These are phyloP conservation scores for Parelbella ahira DNA, from an alignment of 2,888 invertebrate genomes.

Conservation along the genomic window DNA sequence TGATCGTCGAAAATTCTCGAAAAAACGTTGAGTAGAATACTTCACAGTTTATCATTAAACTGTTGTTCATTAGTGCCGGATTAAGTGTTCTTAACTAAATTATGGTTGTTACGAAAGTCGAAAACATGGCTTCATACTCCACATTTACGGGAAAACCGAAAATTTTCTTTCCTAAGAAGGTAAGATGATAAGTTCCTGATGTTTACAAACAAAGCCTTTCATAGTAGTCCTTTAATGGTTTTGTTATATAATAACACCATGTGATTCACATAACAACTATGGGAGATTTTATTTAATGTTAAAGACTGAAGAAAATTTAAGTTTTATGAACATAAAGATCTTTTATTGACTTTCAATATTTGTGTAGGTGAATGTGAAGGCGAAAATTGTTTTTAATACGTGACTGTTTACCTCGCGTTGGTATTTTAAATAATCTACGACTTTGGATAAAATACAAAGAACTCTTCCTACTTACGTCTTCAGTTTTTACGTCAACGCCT, in stretches of 20 bases:
- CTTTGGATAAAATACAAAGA: too few relatives aligned
- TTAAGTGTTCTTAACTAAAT: conserved; percentile 63
- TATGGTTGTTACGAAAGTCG: conserved; percentile 76
- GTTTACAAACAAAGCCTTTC: conserved; percentile 8
- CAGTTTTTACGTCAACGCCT: neutral
- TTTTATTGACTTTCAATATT: conserved; percentile 22
- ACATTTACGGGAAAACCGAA: conserved; percentile 77
- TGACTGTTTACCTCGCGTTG: conserved; percentile 10
- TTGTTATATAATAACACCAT: too few relatives aligned
- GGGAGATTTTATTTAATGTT: too few relatives aligned
- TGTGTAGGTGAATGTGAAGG: conserved; percentile 26
- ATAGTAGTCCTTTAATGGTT: neutral
- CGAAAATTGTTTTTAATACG: conserved; percentile 22
- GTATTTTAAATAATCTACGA: conserved; percentile 8
- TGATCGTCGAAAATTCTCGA: conserved; percentile 72
- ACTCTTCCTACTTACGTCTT: too few relatives aligned
- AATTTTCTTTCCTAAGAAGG: conserved; percentile 77
- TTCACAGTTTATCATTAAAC: conserved; percentile 46
- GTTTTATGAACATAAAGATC: conserved; percentile 15
- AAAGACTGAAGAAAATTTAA: conserved; percentile 13
- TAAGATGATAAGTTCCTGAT: conserved; percentile 39
- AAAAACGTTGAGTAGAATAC: conserved; percentile 45
- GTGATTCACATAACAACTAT: too few relatives aligned
- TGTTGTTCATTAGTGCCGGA: conserved; percentile 57
- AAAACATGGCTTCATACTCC: conserved; percentile 76